Evolutionary conservation across 2,888 invertebrate species (phyloP), one percentile per base, ranked within the genome.

Genomic region (Microctonus aethiopoides): DNA sequence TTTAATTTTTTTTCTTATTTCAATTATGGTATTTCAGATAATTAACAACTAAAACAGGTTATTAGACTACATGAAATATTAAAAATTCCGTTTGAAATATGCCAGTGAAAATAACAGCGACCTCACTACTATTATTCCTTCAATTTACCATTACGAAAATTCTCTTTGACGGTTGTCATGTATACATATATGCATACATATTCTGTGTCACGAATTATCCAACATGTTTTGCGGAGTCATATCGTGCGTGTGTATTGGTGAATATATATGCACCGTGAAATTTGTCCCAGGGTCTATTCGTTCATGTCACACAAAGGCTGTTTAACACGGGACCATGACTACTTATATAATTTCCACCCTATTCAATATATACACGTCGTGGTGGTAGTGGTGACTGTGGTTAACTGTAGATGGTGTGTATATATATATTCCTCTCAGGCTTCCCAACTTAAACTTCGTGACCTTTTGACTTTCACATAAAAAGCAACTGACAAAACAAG

Each of bases 131-230:
- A 6, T 57, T 57, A 32, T 57, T 32, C 20, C 57, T 57, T 16
- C 57, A 57, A 34, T 57, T 57, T n/a, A 16, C 16, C 16, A 32
- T 57, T 29, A 29, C 10, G 16, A 32, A n/a, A 32, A 57, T 57
- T 57, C 57, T 57, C 57, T 57, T 57, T 57, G 57, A 57, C 16
- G 16, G 13, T 54, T 13, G 26, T 54, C 29, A 36, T 36, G 10
- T 36, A 36, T 36, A 5, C 6, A 32, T 32, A 32, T 32, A 32
- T 32, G 5, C n/a, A 11, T 39, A 13, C n/a, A 46, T 46, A n/a
- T 16, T 7, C 16, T 32, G 20, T 16, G 32, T 57, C 57, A 32
- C 32, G 32, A 32, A 57, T 32, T 57, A 20, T 57, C 57, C 20
- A 32, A 46, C 46, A 46, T 46, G 46, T 46, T 46, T 46, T 46